Conservation (phyloP, 2,113 vertebrate genomes). For the Coryphaenoides rupestris region DNA sequence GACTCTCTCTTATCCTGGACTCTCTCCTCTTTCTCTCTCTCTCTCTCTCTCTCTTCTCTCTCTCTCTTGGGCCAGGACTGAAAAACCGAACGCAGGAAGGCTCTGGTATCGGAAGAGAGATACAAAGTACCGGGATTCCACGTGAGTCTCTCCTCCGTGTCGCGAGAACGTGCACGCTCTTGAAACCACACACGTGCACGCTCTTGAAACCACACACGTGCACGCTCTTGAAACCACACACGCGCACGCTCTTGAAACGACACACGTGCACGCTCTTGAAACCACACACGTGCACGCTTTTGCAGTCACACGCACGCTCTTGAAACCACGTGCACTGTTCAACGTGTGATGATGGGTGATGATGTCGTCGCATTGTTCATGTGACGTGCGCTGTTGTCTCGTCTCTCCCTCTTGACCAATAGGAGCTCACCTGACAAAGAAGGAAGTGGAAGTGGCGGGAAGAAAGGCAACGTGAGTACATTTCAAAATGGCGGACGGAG, state of each 20-base stretch:
- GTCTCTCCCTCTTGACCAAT: conserved; percentile 35
- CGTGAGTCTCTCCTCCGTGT: conserved; percentile 74
- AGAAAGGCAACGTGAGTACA: conserved; percentile 55
- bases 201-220: too few species aligned
- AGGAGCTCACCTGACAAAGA: conserved; percentile 96
- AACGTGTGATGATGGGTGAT: too few species aligned
- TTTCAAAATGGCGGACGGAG: not conserved
- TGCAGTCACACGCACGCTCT: too few species aligned
- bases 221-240: not conserved
- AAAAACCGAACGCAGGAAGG: conserved; percentile 98
- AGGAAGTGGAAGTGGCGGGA: conserved; percentile 82
- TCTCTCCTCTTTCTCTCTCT: conserved; percentile 1
- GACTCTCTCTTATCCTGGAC: not conserved
- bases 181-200: not conserved
- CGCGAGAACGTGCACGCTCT: not conserved
- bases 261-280: too few species aligned
- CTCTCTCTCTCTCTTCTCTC: not conserved
- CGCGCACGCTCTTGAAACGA: too few species aligned
- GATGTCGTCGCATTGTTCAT: too few species aligned
- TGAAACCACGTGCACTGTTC: not conserved
- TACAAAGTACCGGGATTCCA: conserved; percentile 90
- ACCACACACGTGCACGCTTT: not conserved
- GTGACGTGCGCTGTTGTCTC: not conserved
- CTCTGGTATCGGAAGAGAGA: conserved; percentile 96
- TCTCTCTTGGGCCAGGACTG: conserved; percentile 76